Evolutionary conservation across 2,888 invertebrate species (phyloP), one percentile per base, ranked within the genome.

Genomic region (Ptilodon capucinus): DNA sequence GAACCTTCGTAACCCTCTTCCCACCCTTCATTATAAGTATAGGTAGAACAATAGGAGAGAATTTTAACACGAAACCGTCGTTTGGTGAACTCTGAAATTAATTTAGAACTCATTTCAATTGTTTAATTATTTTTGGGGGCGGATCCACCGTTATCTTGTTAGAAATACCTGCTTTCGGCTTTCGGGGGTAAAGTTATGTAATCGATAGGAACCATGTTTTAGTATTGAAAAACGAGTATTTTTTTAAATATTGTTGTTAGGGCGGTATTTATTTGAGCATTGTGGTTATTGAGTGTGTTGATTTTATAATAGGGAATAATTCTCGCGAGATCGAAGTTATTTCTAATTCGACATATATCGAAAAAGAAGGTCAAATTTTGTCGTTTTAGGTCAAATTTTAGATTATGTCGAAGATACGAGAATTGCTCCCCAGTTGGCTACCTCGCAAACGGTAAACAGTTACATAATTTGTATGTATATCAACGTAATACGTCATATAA

Each of bases 101-200:
- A 72, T 77, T 75, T 64, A 50, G 44, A 71, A 71, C 62, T 72
- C 63, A 70, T 70, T 64, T 63, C 57, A 61, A 68, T 59, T 53
- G 63, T 57, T 65, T 73, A 64, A 71, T 68, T 64, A 64, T 61
- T 60, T 57, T 56, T 42, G 48, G 36, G 44, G 46, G 53, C 45
- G 39, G 63, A 62, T 46, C 64, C 52, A n/a, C 32, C 16, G 38
- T 34, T 49, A 65, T 58, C 58, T 54, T 49, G 49, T 51, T 52
- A 30, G 40, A 32, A n/a, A 40, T 57, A 64, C 60, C 64, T 62
- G 51, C 47, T 18, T 17, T 16, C 17, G 54, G 50, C 48, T 48
- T 58, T 45, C 59, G 44, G 42, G n/a, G 42, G 44, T 1, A 17
- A 41, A 48, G 47, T 60, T 50, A 21, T 7, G 45, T 13, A 51